Percentiles rank a stretch among this genome's conserved stretches.
Evolutionary conservation across 2,113 vertebrate species (phyloP).

Genomic region (Chrysemys picta): DNA sequence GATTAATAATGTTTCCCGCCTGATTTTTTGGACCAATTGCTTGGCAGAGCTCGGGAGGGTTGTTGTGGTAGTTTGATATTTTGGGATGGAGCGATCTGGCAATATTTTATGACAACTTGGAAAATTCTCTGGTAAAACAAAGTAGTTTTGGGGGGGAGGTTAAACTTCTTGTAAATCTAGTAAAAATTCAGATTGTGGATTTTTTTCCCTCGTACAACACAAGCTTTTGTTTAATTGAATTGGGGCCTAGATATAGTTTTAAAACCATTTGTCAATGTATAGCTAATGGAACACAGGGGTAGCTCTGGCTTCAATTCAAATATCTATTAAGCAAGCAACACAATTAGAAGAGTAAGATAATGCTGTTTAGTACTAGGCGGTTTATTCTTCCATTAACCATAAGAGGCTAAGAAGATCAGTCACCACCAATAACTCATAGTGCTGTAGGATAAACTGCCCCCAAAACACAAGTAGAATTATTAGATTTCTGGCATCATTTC

Average conservation of each 20-base stretch:
- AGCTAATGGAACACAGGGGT: not conserved
- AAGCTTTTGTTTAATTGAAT: not conserved
- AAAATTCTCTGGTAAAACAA: too few species aligned
- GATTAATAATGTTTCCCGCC: too few species aligned
- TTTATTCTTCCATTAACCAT: not conserved
- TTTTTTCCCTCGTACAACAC: fast-evolving
- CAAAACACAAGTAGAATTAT: not conserved
- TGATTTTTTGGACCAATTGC: too few species aligned
- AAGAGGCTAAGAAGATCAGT: not conserved
- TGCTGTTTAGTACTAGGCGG: not conserved
- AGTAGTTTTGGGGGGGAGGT: not conserved
- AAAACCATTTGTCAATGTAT: not conserved
- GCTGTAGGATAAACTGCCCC: not conserved
- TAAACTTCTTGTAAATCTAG: not conserved
- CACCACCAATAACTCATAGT: not conserved
- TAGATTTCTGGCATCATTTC: not conserved
- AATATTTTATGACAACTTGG: too few species aligned
- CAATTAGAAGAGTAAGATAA: not conserved
- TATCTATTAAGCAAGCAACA: not conserved
- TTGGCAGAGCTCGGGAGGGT: too few species aligned
- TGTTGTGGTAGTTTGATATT: too few species aligned
- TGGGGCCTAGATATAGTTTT: not conserved
- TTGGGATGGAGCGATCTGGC: too few species aligned
- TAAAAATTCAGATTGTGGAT: not conserved
- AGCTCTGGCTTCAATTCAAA: not conserved